Evolutionary conservation across 2,888 invertebrate genomes (phyloP), one percentile per base, ranked within the genome.

Genomic region (Pinctada fucata): DNA sequence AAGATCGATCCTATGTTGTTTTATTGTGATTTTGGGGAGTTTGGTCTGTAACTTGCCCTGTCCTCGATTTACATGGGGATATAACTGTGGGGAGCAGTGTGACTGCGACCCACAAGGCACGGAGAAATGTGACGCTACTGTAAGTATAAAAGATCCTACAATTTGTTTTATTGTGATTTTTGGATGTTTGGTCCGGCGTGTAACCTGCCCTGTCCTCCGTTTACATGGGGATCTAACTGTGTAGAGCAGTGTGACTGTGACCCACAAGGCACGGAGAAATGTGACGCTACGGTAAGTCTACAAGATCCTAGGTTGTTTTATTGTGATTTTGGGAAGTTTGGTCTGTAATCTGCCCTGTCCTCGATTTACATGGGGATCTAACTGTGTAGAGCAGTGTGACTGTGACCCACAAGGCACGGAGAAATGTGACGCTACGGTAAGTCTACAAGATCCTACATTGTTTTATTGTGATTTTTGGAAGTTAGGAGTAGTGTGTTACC

Each of bases 141-240:
- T 81, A 74, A 68, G 51, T 70, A 0, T 31, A 16, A n/a, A 10
- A 45, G 8, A n/a, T 31, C 31, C 31, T 31, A n/a, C n/a, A 31
- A 1, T 0, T 64, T 64, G 5, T 2, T n/a, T 16, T 31, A n/a
- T 16, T 31, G n/a, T 31, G 5, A n/a, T 65, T 65, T 5, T 5
- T 1, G 31, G 65, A 65, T 2, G 16, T 16, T 13, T 31, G n/a
- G 5, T 4, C 13, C 31, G n/a, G n/a, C n/a, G n/a, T n/a, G n/a
- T n/a, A 4, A 13, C 1, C 31, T 65, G n/a, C 96, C 96, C 0
- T 99, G 98, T 91, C 96, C 96, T 82, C 95, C 95, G 58, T 96
- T 96, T 91, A 95, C 94, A 52, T 98, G 94, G 89, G 98, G 98
- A 76, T 94, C 94, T 81, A 96, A 96, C 90, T 99, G 98, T 83